Base-by-base conservation (phyloP, 53 echinoderm and acorn worm species). In the Echinometra lucunter region DNA sequence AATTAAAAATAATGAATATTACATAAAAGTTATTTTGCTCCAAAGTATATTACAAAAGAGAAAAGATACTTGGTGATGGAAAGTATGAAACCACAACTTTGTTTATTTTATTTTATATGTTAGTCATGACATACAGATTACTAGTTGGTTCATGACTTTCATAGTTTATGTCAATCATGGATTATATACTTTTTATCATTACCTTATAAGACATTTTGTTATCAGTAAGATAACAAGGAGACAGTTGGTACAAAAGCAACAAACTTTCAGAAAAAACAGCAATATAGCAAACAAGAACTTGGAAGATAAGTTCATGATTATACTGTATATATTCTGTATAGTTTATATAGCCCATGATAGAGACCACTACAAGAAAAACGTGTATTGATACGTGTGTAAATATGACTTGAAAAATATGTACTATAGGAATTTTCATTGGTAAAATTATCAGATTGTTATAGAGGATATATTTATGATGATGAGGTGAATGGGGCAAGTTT, bases 271-370 rank as follows among this genome's bases (percentile, higher is more conserved):
- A 58, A 89, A 37, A 89, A 4, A 89, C 57, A 89, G 89, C 89
- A 89, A 89, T 89, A 89, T 57, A 60, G 60, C 60, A 38, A 89
- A 60, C 57, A 60, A 55, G 88, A 56, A 88, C 88, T 88, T n/a
- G 12, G 30, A 32, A 27, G 28, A 47, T 30, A 88, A 88, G 88
- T 89, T 89, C 58, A 8, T 3, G 19, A 35, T 6, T 58, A 21
- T 89, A 45, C 21, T 89, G 89, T 89, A 89, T 37, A 89, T 89
- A 89, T 58, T 89, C 35, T 58, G 89, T 89, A 89, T 60, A 89
- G 58, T 89, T 89, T 89, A 57, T 89, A 89, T 60, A 89, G 89
- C 89, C 60, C 38, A 25, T 89, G 85, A 85, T 53, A 42, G 23
- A 83, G 4, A 25, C 49, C n/a, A 37, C 34, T 74, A 85, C 89